Base-by-base conservation (phyloP, 2,888 invertebrate genomes). In the Rugalucina vietnamica region DNA sequence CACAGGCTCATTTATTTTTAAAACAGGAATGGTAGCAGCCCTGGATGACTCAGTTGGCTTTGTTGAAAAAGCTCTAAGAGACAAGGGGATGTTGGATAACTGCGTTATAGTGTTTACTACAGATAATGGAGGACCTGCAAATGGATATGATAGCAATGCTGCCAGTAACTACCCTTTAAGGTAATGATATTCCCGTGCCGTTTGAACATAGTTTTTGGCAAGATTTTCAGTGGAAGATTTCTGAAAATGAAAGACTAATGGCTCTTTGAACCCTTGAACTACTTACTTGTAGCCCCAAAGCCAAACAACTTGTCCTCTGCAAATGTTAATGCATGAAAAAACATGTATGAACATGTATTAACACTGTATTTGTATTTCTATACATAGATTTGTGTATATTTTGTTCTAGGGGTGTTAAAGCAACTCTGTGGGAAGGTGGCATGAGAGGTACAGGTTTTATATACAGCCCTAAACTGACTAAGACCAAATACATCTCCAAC, bases 371-470 rank as follows among this genome's bases (percentile, higher is more conserved):
- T n/a, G n/a, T n/a, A n/a, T n/a, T n/a, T n/a, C n/a, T n/a, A n/a
- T n/a, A n/a, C n/a, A n/a, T n/a, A n/a, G n/a, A n/a, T 18, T 12
- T 12, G 54, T 54, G 21, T 24, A 54, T 54, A 4, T 14, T 77
- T 18, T 71, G 12, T 75, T 54, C 71, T 85, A 94, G 94, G 79
- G 94, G 94, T 24, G 88, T 93, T 27, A 95, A 95, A 84, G 91
- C 90, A 24, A 93, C 94, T 4, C 84, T 95, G 14, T 95, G 96
- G 96, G 98, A 0, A 97, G 97, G 94, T 34, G 98, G 98, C 0
- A 96, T 98, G 0, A 96, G 98, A 39, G 98, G 97, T 1, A 97
- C 97, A 0, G 97, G 96, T 0, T 95, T 98, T 4, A 92, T 98
- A 50, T 98, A 98, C 97, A 97, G 97, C 85, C 97, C 97, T 0